phyloP scores from a whole-genome alignment of 2,888 invertebrate species.

The Ichneumoninae sp. region DNA sequence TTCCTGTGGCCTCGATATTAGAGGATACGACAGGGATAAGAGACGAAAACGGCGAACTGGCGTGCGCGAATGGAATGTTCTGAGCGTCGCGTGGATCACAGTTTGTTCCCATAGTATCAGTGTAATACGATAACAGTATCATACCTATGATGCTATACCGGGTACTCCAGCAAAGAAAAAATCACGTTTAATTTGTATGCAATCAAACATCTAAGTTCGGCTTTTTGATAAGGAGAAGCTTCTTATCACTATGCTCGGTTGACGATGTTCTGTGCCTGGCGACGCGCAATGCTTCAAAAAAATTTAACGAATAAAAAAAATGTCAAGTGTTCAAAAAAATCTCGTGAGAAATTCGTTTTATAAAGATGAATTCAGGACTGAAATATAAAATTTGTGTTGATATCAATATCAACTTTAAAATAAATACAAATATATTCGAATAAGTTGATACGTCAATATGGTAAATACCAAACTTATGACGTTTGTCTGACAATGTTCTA shows the following conservation, averaged over 20 bases:
- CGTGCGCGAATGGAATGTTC: not conserved
- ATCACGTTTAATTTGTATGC: too few relatives aligned
- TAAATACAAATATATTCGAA: not conserved
- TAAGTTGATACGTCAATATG: not conserved
- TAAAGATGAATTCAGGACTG: not conserved
- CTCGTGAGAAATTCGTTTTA: not conserved
- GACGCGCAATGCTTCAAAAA: not conserved
- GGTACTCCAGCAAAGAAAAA: too few relatives aligned
- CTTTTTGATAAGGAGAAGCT: too few relatives aligned
- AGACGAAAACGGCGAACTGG: slow-evolving; percentile 3
- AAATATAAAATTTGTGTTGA: not conserved
- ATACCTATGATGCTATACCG: not conserved
- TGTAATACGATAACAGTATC: not conserved
- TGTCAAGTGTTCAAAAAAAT: too few relatives aligned
- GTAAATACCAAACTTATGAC: not conserved
- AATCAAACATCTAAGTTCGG: too few relatives aligned
- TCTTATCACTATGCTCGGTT: too few relatives aligned
- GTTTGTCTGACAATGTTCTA: not conserved
- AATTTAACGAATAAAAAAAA: not conserved
- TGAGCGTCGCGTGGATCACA: not conserved
- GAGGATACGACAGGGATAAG: slow-evolving; percentile 27
- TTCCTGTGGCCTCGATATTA: slow-evolving; percentile 14
- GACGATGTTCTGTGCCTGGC: not conserved
- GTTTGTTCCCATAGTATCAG: not conserved
- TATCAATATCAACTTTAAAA: not conserved